A percentile compares a stretch with the other conserved stretches of the same genome.
These are phyloP conservation scores for Lepidothrix coronata DNA, from an alignment of 2,113 vertebrate genomes.

Conservation along the genomic window DNA sequence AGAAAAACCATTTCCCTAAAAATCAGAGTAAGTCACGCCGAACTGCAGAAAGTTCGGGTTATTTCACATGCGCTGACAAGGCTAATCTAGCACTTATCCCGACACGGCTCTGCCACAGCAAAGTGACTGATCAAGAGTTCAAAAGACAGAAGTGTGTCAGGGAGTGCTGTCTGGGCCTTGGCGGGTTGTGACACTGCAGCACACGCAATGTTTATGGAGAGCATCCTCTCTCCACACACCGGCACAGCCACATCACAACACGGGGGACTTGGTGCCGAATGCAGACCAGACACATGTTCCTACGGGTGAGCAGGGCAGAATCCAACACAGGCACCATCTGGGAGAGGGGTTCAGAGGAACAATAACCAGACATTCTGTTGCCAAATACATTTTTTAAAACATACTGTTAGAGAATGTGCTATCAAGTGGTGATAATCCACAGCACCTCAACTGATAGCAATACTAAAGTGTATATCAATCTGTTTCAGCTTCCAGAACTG, in stretches of 20 bases:
- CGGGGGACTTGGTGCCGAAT: fast-evolving
- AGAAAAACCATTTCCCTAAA: neutral
- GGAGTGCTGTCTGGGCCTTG: neutral
- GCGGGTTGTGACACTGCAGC: fast-evolving
- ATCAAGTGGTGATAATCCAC: neutral
- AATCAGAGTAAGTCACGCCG: neutral
- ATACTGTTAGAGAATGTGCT: neutral
- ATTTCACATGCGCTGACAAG: neutral
- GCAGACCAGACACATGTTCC: fast-evolving
- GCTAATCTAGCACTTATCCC: neutral
- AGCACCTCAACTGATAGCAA: neutral
- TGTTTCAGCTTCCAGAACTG: neutral
- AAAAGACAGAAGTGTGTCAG: neutral
- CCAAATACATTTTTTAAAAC: neutral
- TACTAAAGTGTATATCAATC: neutral
- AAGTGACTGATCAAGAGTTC: neutral
- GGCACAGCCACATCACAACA: neutral
- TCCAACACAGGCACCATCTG: fast-evolving
- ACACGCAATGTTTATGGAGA: fast-evolving
- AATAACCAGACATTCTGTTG: neutral
- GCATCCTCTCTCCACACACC: neutral
- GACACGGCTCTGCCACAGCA: neutral
- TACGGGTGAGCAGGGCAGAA: fast-evolving
- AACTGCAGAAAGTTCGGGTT: neutral
- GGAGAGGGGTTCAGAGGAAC: neutral